Evolutionary conservation across 2,113 vertebrate genomes (phyloP), one percentile per base, ranked within the genome.

Genomic region (Cottus gobio): DNA sequence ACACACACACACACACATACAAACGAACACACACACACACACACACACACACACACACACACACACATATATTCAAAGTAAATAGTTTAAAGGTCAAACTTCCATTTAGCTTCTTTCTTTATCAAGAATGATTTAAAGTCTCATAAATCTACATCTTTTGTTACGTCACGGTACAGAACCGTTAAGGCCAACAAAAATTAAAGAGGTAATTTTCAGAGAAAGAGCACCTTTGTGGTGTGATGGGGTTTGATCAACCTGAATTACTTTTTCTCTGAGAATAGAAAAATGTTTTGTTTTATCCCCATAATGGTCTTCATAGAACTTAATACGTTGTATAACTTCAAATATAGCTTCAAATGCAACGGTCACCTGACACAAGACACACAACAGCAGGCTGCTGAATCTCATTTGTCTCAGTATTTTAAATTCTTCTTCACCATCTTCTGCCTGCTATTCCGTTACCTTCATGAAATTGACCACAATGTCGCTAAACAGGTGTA

Each of bases 1-100:
- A 74, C 79, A 75, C 78, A 85, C 77, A 85, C 73, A 77, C 83
- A 64, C 60, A 84, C 48, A 22, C 54, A 46, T 66, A 34, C 63
- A 56, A 12, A 64, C n/a, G 50, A 28, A 48, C 18, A 71, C 66
- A 46, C 79, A 31, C 60, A 74, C 79, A 75, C 78, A 85, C 77
- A 85, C 73, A 77, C 83, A 64, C 60, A 84, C 48, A 22, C 54
- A 46, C 70, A 34, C 63, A 56, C 18, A 64, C n/a, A 58, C 37
- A 48, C 18, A 71, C 66, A 46, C 79, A 31, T 2, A 16, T 2
- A 26, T 2, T 42, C 13, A 39, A 61, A 62, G 44, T 37, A 22
- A 61, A 42, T 18, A 26, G 18, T 12, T 31, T n/a, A 22, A 70
- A 30, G 44, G 44, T 48, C 44, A 48, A 48, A 18, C 6, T 18